Conservation (phyloP, 2,797 vertebrate species). For the Sebastes kiyomatsui region DNA sequence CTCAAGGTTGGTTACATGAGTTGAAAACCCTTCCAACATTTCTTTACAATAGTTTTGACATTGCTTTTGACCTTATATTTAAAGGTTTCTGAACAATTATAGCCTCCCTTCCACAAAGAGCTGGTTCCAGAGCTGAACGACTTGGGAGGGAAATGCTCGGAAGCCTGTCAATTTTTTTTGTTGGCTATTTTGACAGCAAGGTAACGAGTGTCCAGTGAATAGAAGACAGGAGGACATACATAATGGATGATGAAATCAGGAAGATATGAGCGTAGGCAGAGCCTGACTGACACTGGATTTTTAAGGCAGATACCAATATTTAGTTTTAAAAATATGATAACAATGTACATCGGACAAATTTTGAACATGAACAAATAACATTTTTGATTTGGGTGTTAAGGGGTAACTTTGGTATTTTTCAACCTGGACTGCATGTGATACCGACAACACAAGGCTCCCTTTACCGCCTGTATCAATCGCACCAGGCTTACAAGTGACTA, state of each 20-base stretch:
- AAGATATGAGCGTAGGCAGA: neutral
- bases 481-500: too few species aligned
- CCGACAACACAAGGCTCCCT: too few species aligned
- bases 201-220: constrained; percentile 1
- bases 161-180: neutral
- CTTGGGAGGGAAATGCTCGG: neutral
- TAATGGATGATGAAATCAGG: constrained; percentile 17
- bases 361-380: neutral
- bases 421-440: too few species aligned
- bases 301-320: neutral
- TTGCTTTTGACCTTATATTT: neutral
- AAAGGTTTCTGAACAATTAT: neutral
- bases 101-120: neutral
- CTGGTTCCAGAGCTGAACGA: neutral
- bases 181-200: neutral
- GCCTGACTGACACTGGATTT: neutral
- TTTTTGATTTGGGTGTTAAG: neutral
- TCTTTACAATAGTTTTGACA: neutral
- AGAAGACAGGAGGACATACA: constrained; percentile 3
- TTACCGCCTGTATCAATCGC: too few species aligned
- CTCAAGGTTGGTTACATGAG: neutral
- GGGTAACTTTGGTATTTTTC: neutral
- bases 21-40: neutral
- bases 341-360: neutral
- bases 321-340: neutral